phyloP scores from a whole-genome alignment of 2,113 vertebrate species.

The Mus spicilegus region DNA sequence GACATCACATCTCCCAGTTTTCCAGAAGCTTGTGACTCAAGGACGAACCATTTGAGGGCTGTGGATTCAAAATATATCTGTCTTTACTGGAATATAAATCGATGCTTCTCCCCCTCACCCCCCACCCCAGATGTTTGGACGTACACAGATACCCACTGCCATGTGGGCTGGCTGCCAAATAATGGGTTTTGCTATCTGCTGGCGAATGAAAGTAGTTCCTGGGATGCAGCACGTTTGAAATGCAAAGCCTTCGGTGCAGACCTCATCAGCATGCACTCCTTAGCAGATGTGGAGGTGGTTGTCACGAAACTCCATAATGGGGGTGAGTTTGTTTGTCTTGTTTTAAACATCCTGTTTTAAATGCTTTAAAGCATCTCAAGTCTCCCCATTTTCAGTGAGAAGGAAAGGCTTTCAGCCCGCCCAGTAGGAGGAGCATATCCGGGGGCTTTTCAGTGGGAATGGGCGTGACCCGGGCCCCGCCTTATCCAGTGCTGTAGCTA shows the following conservation, averaged over 20 bases:
- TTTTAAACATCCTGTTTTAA: not conserved
- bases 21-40: conserved; percentile 53
- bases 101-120: conserved; percentile 15
- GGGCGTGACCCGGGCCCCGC: not conserved
- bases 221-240: conserved; percentile 79
- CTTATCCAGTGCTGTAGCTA: not conserved
- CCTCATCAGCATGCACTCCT: conserved; percentile 93
- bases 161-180: conserved; percentile 89
- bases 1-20: conserved; percentile 1
- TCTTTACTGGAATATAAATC: conserved; percentile 69
- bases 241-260: conserved; percentile 85
- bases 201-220: conserved; percentile 78
- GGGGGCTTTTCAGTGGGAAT: not conserved
- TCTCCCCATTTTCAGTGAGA: not conserved
- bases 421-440: not conserved
- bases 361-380: conserved; percentile 30
- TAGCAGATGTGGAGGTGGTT: conserved; percentile 93
- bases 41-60: conserved; percentile 51
- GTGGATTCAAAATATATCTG: conserved; percentile 55
- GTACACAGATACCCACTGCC: conserved; percentile 90
- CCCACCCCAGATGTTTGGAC: conserved; percentile 86
- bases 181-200: conserved; percentile 93
- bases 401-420: not conserved
- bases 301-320: conserved; percentile 90
- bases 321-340: conserved; percentile 70